Conservation (phyloP, 2,113 vertebrate genomes). For the Ptilonorhynchus violaceus region DNA sequence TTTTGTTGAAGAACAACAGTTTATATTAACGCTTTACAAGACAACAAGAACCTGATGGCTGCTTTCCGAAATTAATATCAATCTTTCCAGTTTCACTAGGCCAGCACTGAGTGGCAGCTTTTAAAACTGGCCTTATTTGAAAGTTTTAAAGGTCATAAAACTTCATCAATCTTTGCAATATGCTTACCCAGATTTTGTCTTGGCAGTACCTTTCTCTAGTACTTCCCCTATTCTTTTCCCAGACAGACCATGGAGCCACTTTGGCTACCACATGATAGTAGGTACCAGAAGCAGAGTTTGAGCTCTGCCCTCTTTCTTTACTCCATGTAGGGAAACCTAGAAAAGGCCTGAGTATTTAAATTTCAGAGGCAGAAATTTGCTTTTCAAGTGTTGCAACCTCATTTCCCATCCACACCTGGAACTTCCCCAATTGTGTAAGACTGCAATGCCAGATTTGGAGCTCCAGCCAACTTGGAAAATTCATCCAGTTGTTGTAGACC, state of each 20-base stretch:
- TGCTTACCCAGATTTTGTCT: background rate
- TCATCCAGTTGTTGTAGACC: background rate
- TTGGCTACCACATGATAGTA: background rate
- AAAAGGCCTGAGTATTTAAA: background rate
- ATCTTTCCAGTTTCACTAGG: background rate
- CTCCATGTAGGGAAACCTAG: rapidly evolving
- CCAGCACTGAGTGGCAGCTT: background rate
- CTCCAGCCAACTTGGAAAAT: background rate
- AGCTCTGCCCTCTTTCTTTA: background rate
- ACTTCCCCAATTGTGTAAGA: background rate
- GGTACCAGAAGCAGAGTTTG: background rate
- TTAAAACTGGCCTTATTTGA: background rate
- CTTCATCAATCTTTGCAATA: background rate
- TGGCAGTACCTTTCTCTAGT: background rate
- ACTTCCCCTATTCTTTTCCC: background rate
- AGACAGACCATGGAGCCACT: background rate
- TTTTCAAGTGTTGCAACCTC: background rate
- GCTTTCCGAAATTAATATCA: background rate
- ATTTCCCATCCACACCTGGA: background rate
- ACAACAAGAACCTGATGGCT: background rate
- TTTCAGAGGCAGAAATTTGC: background rate
- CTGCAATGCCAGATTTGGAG: background rate
- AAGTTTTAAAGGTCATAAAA: background rate
- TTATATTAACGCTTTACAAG: background rate
- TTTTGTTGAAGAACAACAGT: background rate